A percentile compares a stretch with the other conserved stretches of the same genome.
These are phyloP conservation scores for Pachydiplax longipennis DNA, from an alignment of 2,888 invertebrate species.

Conservation along the genomic window DNA sequence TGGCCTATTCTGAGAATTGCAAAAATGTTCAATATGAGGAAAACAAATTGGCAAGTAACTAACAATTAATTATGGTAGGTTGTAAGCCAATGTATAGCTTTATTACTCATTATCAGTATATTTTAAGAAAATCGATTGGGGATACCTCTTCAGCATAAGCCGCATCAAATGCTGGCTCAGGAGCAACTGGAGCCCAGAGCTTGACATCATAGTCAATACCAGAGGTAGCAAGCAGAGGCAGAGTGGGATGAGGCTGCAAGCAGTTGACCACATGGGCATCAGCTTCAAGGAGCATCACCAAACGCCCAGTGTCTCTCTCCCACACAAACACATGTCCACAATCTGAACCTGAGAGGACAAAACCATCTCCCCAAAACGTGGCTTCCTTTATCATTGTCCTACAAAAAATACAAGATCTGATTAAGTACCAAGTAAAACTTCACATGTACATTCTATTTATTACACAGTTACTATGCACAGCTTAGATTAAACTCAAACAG, in stretches of 20 bases:
- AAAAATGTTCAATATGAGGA: too few relatives aligned
- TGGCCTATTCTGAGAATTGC: too few relatives aligned
- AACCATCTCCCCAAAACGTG: slow-evolving; percentile 82
- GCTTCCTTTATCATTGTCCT: slow-evolving; percentile 87
- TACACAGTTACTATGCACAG: too few relatives aligned
- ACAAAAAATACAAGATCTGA: slow-evolving; percentile 53
- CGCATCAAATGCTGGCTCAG: slow-evolving; percentile 68
- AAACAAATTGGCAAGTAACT: too few relatives aligned
- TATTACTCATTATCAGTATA: too few relatives aligned
- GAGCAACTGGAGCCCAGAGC: slow-evolving; percentile 77
- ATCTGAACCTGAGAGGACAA: slow-evolving; percentile 87
- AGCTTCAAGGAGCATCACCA: slow-evolving; percentile 79
- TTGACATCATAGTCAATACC: slow-evolving; percentile 91
- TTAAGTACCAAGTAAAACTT: neutral
- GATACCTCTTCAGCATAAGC: slow-evolving; percentile 71
- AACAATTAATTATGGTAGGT: too few relatives aligned
- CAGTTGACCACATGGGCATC: slow-evolving; percentile 87
- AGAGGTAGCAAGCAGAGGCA: slow-evolving; percentile 79
- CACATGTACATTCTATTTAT: too few relatives aligned
- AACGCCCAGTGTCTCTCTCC: slow-evolving; percentile 73
- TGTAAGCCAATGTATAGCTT: too few relatives aligned
- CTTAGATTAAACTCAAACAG: too few relatives aligned
- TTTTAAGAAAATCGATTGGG: neutral
- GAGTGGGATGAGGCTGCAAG: slow-evolving; percentile 80
- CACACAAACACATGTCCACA: slow-evolving; percentile 88